Conservation (phyloP, 1,140 invertebrate species). For the Acromyrmex echinatior region DNA sequence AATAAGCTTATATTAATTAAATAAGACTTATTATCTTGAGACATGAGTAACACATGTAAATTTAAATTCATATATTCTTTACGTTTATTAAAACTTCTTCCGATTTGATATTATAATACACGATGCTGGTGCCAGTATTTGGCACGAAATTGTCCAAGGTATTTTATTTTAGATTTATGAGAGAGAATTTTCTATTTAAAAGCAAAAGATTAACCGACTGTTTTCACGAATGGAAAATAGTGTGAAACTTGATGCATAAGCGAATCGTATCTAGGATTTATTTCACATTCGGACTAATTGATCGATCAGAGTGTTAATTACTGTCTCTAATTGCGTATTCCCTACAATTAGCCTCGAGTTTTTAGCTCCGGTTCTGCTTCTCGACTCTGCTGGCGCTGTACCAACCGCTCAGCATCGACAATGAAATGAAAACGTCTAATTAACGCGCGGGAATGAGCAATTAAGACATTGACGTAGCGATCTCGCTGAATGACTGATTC, state of each 20-base stretch:
- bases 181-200: too few relatives aligned
- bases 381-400: neutral
- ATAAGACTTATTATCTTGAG: too few relatives aligned
- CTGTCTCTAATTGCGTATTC: slow-evolving; percentile 6
- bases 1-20: too few relatives aligned
- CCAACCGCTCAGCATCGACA: slow-evolving; percentile 7
- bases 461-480: slow-evolving; percentile 74
- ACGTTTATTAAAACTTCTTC: too few relatives aligned
- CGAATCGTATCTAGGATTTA: neutral
- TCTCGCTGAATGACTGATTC: slow-evolving; percentile 68
- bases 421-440: slow-evolving; percentile 64
- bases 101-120: too few relatives aligned
- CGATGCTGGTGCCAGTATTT: too few relatives aligned
- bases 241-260: neutral
- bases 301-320: slow-evolving; percentile 24
- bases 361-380: neutral
- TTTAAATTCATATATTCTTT: too few relatives aligned
- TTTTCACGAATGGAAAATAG: neutral
- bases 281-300: slow-evolving; percentile 11
- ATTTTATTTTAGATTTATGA: too few relatives aligned
- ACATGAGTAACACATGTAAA: too few relatives aligned
- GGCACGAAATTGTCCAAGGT: too few relatives aligned
- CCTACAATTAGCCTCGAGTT: neutral
- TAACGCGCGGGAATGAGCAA: slow-evolving; percentile 60
- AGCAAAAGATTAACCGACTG: neutral